Conservation (phyloP, 2,888 invertebrate species). For the Sceliomorpha sp. region DNA sequence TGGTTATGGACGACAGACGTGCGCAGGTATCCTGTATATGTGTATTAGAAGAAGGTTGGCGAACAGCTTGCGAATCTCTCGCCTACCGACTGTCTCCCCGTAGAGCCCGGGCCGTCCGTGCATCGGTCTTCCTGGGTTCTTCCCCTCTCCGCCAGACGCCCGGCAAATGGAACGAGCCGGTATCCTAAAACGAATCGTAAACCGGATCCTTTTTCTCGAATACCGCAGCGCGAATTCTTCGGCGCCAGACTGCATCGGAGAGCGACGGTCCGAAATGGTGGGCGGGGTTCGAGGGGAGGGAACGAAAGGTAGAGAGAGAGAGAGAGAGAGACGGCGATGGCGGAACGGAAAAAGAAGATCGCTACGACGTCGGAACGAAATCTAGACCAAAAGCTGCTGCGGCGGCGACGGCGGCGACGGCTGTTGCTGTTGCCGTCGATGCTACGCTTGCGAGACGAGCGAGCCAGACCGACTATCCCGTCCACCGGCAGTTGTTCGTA, state of each 20-base stretch:
- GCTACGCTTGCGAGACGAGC: no score
- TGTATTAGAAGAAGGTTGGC: constrained; percentile 29
- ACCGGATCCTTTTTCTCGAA: constrained; percentile 60
- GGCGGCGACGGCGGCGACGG: no score
- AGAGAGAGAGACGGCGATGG: constrained; percentile 22
- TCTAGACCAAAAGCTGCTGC: constrained; percentile 39
- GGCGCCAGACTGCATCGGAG: constrained; percentile 31
- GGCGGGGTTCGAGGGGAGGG: no score
- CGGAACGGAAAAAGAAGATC: no score
- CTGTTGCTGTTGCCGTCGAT: no score
- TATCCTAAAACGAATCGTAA: constrained; percentile 58
- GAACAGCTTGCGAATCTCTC: constrained; percentile 38
- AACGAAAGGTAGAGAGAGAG: constrained; percentile 3
- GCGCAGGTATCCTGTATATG: constrained; percentile 22
- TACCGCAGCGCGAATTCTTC: constrained; percentile 53
- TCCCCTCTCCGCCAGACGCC: constrained; percentile 47
- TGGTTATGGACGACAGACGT: no score
- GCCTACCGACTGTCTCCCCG: constrained; percentile 14
- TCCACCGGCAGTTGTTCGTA: no score
- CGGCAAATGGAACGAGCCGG: constrained; percentile 42
- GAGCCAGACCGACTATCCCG: constrained; percentile 3
- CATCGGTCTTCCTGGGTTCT: constrained; percentile 60
- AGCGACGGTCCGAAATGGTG: no score
- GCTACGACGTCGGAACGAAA: no score
- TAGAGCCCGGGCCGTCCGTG: constrained; percentile 33